Conservation (phyloP, 2,113 vertebrate genomes). For the Stomatorhinus ivindoensis region DNA sequence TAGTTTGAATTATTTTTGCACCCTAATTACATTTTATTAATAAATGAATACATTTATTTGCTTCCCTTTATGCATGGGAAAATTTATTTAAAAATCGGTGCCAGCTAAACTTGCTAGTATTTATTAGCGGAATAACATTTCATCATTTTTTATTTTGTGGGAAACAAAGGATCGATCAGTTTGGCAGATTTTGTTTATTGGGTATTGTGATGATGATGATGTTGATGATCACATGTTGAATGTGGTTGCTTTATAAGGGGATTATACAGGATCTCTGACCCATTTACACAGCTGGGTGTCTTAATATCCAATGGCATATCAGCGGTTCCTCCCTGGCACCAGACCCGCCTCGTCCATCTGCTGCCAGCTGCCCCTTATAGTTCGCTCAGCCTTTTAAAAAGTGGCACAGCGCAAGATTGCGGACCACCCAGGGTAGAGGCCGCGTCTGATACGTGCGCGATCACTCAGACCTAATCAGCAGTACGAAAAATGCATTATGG, state of each 20-base stretch:
- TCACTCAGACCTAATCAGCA: conserved; percentile 52
- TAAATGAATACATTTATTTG: neutral
- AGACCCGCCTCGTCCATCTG: neutral
- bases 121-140: neutral
- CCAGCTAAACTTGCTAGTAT: no score
- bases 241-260: neutral
- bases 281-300: neutral
- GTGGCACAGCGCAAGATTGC: conserved; percentile 34
- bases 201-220: neutral
- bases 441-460: conserved; percentile 37
- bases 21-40: neutral
- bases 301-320: neutral
- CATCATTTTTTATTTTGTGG: neutral
- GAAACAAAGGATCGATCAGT: no score
- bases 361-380: neutral
- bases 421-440: conserved; percentile 26
- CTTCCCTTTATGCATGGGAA: neutral
- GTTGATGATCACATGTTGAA: neutral
- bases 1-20: neutral
- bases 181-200: neutral
- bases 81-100: neutral
- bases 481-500: conserved; percentile 61
- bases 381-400: conserved; percentile 31
- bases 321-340: neutral
- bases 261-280: neutral